Evolutionary conservation across 2,797 vertebrate species (phyloP), one percentile per base, ranked within the genome.

Genomic region (Pseudochaenichthys georgianus): DNA sequence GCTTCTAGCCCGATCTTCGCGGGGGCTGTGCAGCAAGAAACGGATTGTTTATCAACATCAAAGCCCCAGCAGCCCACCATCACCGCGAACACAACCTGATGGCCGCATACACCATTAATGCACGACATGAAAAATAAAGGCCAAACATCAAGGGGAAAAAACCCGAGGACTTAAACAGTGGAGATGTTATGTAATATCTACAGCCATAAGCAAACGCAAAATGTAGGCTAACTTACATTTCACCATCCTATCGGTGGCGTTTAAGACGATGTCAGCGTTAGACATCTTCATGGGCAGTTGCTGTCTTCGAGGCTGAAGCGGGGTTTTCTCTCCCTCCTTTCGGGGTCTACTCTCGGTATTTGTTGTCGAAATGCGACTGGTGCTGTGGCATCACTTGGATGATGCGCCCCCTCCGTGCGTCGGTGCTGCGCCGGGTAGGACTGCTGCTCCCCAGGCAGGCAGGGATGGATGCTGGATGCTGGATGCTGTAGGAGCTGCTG

Each of bases 271-370:
- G 95, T 96, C 95, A 87, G 89, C 88, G 95, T 95, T 96, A 90
- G 95, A 96, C 95, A 96, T 96, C 95, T 96, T 96, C 95, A 96
- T 95, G 93, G 86, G 87, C 93, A 91, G 93, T 84, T 81, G 89
- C 86, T 76, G 89, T 93, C 87, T 83, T 86, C 90, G 83, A 88
- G 84, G 87, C 89, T 87, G 85, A 88, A 85, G 86, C 80, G 38
- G 57, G 28, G 5, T 73, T 74, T 48, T 87, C 77, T 88, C 84
- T 67, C 75, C 83, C 75, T 89, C 76, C 67, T 83, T 62, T 11
- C 5, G 63, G 34, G 82, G 63, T 78, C 58, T 71, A 73, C 81
- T 79, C 79, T 82, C 88, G 72, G 66, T 73, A 50, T 86, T 89
- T 86, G 61, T 85, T 83, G 93, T 89, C 83, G 89, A 92, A 90